Conservation (phyloP, 1,140 invertebrate genomes). For the Euglossa dilemma region DNA sequence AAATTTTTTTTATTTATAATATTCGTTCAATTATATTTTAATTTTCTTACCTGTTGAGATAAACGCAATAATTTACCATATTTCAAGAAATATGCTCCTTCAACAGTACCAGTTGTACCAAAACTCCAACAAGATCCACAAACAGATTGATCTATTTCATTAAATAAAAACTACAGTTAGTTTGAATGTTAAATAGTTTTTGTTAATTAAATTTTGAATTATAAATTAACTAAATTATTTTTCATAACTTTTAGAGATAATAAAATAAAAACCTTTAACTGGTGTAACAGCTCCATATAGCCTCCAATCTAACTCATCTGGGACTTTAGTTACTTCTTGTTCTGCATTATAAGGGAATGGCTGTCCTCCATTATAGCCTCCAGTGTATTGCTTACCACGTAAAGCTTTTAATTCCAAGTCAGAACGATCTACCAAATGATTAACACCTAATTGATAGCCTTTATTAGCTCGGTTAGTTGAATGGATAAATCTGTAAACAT, state of each 20-base stretch:
- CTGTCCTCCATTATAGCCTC: constrained; percentile 88
- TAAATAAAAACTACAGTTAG: constrained; percentile 21
- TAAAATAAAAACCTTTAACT: constrained; percentile 88
- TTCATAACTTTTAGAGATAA: neutral
- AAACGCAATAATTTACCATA: constrained; percentile 90
- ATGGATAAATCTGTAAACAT: constrained; percentile 88
- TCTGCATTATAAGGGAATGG: constrained; percentile 88
- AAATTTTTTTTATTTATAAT: constrained; percentile 7
- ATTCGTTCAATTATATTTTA: neutral
- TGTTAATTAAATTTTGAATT: no score
- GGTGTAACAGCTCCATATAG: constrained; percentile 96
- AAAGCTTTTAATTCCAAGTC: constrained; percentile 91
- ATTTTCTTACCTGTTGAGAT: constrained; percentile 88
- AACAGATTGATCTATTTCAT: constrained; percentile 92
- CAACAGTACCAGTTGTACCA: constrained; percentile 95
- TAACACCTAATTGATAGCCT: constrained; percentile 90
- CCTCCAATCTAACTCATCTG: constrained; percentile 93
- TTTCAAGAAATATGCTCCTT: constrained; percentile 95
- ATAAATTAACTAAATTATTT: neutral
- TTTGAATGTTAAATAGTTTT: neutral
- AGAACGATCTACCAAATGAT: constrained; percentile 94
- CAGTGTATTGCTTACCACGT: constrained; percentile 87
- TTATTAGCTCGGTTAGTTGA: constrained; percentile 91
- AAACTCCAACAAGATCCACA: constrained; percentile 99
- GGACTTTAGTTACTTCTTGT: constrained; percentile 83